phyloP scores from a whole-genome alignment of 1,140 invertebrate species.

The Pogonognathellus flavescens region DNA sequence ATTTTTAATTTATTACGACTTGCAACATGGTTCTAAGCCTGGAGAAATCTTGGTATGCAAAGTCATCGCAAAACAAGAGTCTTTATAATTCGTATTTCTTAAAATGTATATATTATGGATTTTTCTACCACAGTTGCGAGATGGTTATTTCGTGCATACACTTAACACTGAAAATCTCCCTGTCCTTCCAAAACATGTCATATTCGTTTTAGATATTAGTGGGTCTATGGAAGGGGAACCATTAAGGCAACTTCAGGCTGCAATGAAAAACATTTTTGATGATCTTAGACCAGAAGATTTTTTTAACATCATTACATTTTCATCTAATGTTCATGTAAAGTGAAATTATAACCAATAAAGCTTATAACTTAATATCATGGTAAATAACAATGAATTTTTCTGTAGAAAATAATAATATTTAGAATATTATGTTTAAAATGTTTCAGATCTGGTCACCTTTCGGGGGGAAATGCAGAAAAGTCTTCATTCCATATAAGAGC shows the following conservation, averaged over 20 bases:
- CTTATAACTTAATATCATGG: too few species aligned
- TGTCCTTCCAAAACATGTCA: constrained; percentile 77
- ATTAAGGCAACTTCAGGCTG: constrained; percentile 76
- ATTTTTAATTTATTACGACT: constrained; percentile 77
- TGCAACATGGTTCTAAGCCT: constrained; percentile 71
- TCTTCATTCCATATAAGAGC: constrained; percentile 65
- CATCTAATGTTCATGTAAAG: constrained; percentile 71
- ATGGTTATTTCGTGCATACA: constrained; percentile 84
- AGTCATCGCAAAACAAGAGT: too few species aligned
- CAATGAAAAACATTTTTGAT: constrained; percentile 77
- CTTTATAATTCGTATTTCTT: too few species aligned
- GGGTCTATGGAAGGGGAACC: constrained; percentile 79
- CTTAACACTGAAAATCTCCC: constrained; percentile 76
- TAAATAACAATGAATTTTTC: too few species aligned
- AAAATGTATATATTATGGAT: neutral
- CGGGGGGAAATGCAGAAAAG: neutral
- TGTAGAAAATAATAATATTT: too few species aligned
- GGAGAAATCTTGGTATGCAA: constrained; percentile 74
- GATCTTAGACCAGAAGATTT: constrained; percentile 76
- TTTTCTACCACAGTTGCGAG: constrained; percentile 69
- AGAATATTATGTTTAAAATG: constrained; percentile 51
- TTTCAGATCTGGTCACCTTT: constrained; percentile 52
- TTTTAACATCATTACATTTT: constrained; percentile 79
- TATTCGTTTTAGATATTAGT: constrained; percentile 80
- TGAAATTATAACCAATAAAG: too few species aligned